Evolutionary conservation across 2,888 invertebrate species (phyloP), one percentile per base, ranked within the genome.

Genomic region (Copidosoma aretas): DNA sequence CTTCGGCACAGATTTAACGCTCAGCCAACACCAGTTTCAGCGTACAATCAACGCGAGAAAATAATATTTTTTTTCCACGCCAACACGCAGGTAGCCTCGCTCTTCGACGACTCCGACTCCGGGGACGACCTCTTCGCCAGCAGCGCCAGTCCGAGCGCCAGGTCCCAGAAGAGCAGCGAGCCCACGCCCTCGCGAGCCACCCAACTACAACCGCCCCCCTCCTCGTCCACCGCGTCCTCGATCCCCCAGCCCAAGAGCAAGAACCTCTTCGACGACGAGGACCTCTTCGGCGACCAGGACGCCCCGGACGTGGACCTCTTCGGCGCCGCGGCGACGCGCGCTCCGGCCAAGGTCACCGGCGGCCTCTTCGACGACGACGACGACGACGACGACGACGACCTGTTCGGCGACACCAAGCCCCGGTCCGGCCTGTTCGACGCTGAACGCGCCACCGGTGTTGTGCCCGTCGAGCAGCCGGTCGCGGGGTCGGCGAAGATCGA

Each of bases 81-180:
- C n/a, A n/a, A n/a, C n/a, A n/a, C n/a, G 41, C 62, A 71, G 71
- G 67, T 71, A 71, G 60, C 64, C 12, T 81, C 80, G 24, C 71
- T 81, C 49, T 82, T 82, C 73, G 82, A 81, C 65, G 82, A 82
- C 56, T 82, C 81, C 15, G 82, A 82, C 59, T 81, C 83, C 25
- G 81, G 78, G 17, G 80, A 82, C 69, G 82, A 83, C 57, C 74
- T 83, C 43, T 83, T 83, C 71, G 78, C 79, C 19, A 77, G 77
- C 19, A 77, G 77, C 66, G 75, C 78, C n/a, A 80, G 79, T 57
- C 80, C 80, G 5, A 78, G 77, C 57, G 77, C 80, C 10, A 75
- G 77, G 41, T 79, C 81, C 1, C 77, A 61, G 1, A 52, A 57
- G 46, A 68, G 67, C 65, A 57, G 22, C 19, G 68, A 71, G 14